These are phyloP conservation scores for Mythimna ferrago DNA, from an alignment of 2,888 invertebrate genomes.

Conservation along the genomic window DNA sequence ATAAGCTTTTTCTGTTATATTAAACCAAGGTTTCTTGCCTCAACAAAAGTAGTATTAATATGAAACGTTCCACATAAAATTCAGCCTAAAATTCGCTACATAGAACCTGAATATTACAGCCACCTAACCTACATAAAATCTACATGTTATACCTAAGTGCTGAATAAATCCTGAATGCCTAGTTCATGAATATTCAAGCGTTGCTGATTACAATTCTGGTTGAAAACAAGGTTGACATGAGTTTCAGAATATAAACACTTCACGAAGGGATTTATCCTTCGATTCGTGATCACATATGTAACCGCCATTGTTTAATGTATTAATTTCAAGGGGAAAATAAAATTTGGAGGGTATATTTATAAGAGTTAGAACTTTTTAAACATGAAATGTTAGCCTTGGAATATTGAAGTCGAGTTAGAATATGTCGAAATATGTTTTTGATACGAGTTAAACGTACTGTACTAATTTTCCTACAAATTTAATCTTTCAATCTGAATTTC, in stretches of 20 bases:
- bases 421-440: neutral
- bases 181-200: constrained; percentile 68
- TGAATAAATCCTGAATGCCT: constrained; percentile 41
- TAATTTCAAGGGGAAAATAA: neutral
- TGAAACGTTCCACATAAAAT: neutral
- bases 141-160: constrained; percentile 36
- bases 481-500: no score
- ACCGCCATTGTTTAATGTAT: constrained; percentile 2
- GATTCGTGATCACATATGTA: constrained; percentile 53
- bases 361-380: neutral
- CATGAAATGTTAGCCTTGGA: neutral
- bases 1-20: no score
- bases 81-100: neutral
- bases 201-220: constrained; percentile 67
- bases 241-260: constrained; percentile 60
- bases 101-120: constrained; percentile 8
- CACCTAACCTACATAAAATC: constrained; percentile 14
- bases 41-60: neutral
- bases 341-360: constrained; percentile 22
- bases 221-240: constrained; percentile 70
- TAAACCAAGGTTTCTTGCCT: neutral
- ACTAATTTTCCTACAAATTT: no score
- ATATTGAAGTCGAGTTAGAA: neutral
- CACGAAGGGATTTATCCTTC: constrained; percentile 56
- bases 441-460: no score